Percentiles rank a stretch among this genome's conserved stretches.
Conservation (phyloP, 2,797 vertebrate genomes). For the Epinephelus awoara region DNA sequence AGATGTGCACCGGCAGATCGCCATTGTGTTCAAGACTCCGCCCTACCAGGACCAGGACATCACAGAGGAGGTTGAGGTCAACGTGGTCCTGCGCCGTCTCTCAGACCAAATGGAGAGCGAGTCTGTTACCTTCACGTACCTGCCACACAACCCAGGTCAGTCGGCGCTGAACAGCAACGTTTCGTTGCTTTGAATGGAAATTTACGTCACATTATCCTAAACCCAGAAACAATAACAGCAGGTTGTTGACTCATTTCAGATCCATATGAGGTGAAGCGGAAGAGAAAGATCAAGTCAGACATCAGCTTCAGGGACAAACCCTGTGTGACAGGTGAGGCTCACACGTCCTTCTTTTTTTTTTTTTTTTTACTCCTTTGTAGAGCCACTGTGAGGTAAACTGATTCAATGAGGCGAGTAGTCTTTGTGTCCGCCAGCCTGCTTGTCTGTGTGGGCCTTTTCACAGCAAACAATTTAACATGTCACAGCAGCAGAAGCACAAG, state of each 20-base stretch:
- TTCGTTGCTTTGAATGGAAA: no score
- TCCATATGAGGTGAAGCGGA: constrained; percentile 87
- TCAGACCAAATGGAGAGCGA: constrained; percentile 94
- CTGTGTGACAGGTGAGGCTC: constrained; percentile 75
- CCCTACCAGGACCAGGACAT: constrained; percentile 92
- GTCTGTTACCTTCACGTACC: constrained; percentile 88
- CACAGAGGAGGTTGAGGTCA: constrained; percentile 87
- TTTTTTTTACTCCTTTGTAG: no score
- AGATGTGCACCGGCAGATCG: constrained; percentile 95
- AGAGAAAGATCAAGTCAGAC: constrained; percentile 84
- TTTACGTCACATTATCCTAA: not conserved
- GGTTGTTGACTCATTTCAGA: constrained; percentile 75
- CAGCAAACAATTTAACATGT: no score
- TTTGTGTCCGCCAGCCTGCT: not conserved
- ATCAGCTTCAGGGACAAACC: constrained; percentile 77
- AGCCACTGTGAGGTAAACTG: not conserved
- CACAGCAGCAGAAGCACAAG: no score
- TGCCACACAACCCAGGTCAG: constrained; percentile 89
- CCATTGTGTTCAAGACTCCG: constrained; percentile 93
- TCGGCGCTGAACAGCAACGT: not conserved
- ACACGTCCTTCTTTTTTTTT: not conserved
- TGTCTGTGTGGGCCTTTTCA: no score
- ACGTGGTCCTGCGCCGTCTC: constrained; percentile 88
- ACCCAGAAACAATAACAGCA: not conserved
- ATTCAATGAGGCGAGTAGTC: not conserved